phyloP scores from a whole-genome alignment of 2,797 vertebrate species.

The Ptychobarbus kaznakovi region DNA sequence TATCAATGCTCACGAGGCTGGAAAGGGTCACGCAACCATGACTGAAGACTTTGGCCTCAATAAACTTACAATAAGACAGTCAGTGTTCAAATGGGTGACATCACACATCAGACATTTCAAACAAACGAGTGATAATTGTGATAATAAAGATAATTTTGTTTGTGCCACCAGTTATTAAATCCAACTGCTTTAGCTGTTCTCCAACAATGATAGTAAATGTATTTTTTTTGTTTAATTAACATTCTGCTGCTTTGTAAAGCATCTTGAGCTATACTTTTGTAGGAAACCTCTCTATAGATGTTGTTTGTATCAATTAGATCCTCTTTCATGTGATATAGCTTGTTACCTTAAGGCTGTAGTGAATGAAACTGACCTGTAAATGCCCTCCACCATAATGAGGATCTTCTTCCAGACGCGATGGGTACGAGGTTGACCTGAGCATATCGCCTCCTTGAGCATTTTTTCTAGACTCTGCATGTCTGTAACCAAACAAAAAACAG shows the following conservation, averaged over 20 bases:
- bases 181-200: not conserved
- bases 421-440: conserved; percentile 62
- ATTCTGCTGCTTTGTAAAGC: not conserved
- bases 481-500: conserved; percentile 21
- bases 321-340: not conserved
- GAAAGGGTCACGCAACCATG: conserved; percentile 4
- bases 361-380: conserved; percentile 79
- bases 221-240: not conserved
- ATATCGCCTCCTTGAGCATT: conserved; percentile 79
- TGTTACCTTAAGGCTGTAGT: not conserved
- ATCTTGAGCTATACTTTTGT: not conserved
- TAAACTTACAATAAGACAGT: conserved; percentile 10
- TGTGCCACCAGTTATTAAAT: conserved; percentile 2
- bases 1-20: conserved; percentile 21
- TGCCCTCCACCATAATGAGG: conserved; percentile 85
- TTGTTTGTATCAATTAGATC: not conserved
- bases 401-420: conserved; percentile 88
- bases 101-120: not conserved
- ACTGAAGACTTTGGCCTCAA: conserved; percentile 35
- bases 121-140: not conserved
- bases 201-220: not conserved
- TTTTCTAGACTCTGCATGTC: conserved; percentile 75
- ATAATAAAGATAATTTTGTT: not conserved
- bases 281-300: not conserved
- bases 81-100: not conserved